Evolutionary conservation across 1,140 invertebrate genomes (phyloP), one percentile per base, ranked within the genome.

Genomic region (Nephotettix cincticeps): DNA sequence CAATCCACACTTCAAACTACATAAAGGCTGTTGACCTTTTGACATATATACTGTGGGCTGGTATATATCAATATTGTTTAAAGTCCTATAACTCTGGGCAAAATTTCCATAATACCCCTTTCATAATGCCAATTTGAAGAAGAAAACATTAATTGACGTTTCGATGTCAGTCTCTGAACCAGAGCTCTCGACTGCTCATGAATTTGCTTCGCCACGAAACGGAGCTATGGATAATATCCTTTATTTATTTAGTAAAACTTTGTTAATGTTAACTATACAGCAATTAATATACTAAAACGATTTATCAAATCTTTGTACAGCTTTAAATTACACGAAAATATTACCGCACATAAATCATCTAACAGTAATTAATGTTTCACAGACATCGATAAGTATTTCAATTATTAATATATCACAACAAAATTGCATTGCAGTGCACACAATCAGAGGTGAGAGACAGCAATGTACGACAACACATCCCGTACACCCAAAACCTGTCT

Each of bases 281-380:
- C 21, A 51, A 51, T 61, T 61, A 61, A 61, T 25, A 27, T 45
- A 67, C 32, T 43, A 45, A 67, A 67, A 23, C 40, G 27, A 67
- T 67, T 67, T 67, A 67, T 67, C n/a, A 67, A 67, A 67, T 43
- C n/a, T 40, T 43, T 67, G 32, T 67, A 67, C 32, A 67, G 30
- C 40, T 43, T 67, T 67, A 65, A 67, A 67, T 43, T 67, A 67
- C 64, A 67, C 19, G 40, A 67, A 67, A 67, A 67, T 67, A 67
- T 43, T 67, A 67, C n/a, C n/a, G n/a, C n/a, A n/a, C 64, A 67
- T 23, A 67, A 67, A 25, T 67, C 23, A 30, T 45, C 64, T 67
- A 67, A 67, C 40, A 67, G 45, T 43, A 67, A 67, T 61, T 25
- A 25, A 67, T 67, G 45, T 67, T 43, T 67, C 40, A 67, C 64